phyloP scores from a whole-genome alignment of 37 sponge, comb jelly and placozoan species.

The Bolinopsis microptera region DNA sequence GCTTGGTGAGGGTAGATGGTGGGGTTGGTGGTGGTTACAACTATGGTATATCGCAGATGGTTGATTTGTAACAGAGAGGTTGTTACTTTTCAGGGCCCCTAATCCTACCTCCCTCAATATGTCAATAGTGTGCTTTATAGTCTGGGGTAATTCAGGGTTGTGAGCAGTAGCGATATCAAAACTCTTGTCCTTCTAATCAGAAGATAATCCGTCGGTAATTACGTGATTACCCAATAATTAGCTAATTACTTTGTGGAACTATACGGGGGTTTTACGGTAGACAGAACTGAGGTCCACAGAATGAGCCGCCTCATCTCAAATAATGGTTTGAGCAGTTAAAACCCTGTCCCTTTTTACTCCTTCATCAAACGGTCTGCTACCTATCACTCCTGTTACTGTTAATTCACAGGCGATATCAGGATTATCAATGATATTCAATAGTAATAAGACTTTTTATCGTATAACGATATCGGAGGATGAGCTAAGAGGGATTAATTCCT shows the following conservation, averaged over 20 bases:
- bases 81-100: no score
- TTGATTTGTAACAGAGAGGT: not conserved
- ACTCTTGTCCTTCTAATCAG: not conserved
- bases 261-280: not conserved
- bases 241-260: no score
- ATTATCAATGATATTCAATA: not conserved
- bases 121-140: slow-evolving; percentile 1
- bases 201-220: not conserved
- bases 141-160: not conserved
- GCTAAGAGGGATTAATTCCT: not conserved
- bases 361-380: not conserved
- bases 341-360: not conserved
- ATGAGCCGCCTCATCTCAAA: not conserved
- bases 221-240: not conserved
- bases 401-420: not conserved
- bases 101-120: not conserved
- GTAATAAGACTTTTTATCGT: not conserved
- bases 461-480: not conserved
- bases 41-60: no score
- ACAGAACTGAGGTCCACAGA: not conserved
- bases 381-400: not conserved
- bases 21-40: not conserved
- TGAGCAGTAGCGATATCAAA: not conserved
- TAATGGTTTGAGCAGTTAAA: not conserved
- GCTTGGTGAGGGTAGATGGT: not conserved